These are phyloP conservation scores for Heterotilapia buettikoferi DNA, from an alignment of 2,113 vertebrate species.

Conservation along the genomic window DNA sequence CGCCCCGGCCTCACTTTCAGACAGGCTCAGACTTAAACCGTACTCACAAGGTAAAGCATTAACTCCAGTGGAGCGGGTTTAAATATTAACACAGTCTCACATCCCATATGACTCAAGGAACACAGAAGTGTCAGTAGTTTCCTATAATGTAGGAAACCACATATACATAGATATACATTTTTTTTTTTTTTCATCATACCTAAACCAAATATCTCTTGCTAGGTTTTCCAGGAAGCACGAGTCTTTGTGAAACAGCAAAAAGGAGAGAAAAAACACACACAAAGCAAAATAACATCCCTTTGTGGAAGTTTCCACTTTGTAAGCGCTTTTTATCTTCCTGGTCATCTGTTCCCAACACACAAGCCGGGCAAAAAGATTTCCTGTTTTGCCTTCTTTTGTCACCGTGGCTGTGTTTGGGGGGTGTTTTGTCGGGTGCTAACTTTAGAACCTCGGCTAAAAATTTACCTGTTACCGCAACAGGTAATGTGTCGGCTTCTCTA, in stretches of 20 bases:
- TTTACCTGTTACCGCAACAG: background rate
- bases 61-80: slow-evolving; percentile 62
- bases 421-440: slow-evolving; percentile 76
- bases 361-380: slow-evolving; percentile 88
- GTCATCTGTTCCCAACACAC: slow-evolving; percentile 94
- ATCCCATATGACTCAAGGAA: slow-evolving; percentile 50
- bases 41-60: slow-evolving; percentile 65
- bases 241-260: slow-evolving; percentile 63
- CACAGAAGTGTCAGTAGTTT: slow-evolving; percentile 15
- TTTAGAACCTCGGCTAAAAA: slow-evolving; percentile 72
- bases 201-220: slow-evolving; percentile 30
- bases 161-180: background rate
- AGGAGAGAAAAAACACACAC: slow-evolving; percentile 49
- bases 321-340: slow-evolving; percentile 87
- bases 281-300: slow-evolving; percentile 81
- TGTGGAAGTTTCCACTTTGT: slow-evolving; percentile 96
- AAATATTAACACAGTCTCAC: slow-evolving; percentile 68
- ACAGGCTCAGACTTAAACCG: background rate
- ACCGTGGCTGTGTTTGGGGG: slow-evolving; percentile 76
- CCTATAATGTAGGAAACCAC: slow-evolving; percentile 17
- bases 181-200: background rate
- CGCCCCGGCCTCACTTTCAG: background rate
- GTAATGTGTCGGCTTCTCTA: background rate
- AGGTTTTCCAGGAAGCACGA: slow-evolving; percentile 84
- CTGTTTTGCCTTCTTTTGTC: slow-evolving; percentile 96